Percentiles rank a stretch among this genome's conserved stretches.
Evolutionary conservation across 2,113 vertebrate genomes (phyloP).

Genomic region (Conger conger): DNA sequence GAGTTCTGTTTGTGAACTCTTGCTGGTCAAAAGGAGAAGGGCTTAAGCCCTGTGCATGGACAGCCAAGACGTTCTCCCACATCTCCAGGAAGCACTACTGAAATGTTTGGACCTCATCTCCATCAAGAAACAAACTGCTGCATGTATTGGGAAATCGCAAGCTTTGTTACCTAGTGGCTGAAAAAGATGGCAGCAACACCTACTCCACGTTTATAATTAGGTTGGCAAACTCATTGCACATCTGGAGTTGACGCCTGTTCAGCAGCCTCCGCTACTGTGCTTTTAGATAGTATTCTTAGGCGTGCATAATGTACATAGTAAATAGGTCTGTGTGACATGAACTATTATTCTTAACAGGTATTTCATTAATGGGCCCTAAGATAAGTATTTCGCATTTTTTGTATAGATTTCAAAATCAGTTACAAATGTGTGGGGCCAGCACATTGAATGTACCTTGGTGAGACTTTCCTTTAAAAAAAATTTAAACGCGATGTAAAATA

Average conservation of each 20-base stretch:
- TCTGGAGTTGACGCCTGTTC: constrained; percentile 27
- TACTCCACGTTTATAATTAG: constrained; percentile 27
- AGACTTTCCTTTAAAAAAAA: neutral
- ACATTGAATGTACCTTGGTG: constrained; percentile 22
- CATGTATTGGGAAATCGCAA: constrained; percentile 40
- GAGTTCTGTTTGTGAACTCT: neutral
- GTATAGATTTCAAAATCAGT: constrained; percentile 19
- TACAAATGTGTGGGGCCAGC: constrained; percentile 14
- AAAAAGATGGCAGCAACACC: constrained; percentile 18
- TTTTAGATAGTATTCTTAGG: constrained; percentile 16
- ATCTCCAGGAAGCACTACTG: neutral
- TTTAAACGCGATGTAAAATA: neutral
- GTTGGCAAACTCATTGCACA: constrained; percentile 24
- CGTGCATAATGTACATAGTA: constrained; percentile 37
- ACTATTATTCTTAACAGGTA: constrained; percentile 11
- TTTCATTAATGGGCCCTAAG: constrained; percentile 31
- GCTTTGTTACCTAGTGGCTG: constrained; percentile 32
- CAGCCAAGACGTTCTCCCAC: neutral
- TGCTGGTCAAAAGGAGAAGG: neutral
- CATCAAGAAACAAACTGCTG: constrained; percentile 28
- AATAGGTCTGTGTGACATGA: constrained; percentile 21
- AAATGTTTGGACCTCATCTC: neutral
- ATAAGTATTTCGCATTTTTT: constrained; percentile 25
- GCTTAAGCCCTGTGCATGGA: neutral
- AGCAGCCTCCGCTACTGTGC: constrained; percentile 12